Base-by-base conservation (phyloP, 2,888 invertebrate genomes). In the Phlogophora meticulosa region DNA sequence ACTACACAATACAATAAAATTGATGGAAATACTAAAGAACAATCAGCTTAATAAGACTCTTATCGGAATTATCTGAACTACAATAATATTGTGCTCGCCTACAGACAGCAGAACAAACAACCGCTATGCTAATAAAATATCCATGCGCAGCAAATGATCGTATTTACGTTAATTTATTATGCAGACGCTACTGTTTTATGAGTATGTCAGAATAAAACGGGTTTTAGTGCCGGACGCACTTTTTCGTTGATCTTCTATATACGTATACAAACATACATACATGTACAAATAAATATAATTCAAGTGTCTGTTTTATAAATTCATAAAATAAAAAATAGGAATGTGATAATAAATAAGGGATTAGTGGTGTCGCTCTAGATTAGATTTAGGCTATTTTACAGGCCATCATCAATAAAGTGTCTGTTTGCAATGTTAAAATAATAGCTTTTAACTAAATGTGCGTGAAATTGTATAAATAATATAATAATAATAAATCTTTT, bases 181-280 rank as follows among this genome's bases (percentile, higher is more conserved):
- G 48, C 53, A 36, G 34, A 70, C 53, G 40, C 56, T 72, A 69
- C 70, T 61, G 53, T 72, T 81, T 76, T 81, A 81, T 64, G 67
- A 70, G 58, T 24, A 56, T 32, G 55, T 69, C 59, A 52, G 59
- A 72, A 78, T 83, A 81, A 78, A 86, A 79, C 62, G 42, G 13
- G 60, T 83, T 85, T 85, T 83, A 87, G 40, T 79, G 69, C 64
- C 81, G 43, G 70, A 77, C 78, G 82, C 81, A 85, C 77, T 85
- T 83, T 83, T 86, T 83, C 60, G 72, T 78, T 78, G 73, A 78
- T 52, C 38, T 52, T 56, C 53, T 46, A 28, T 52, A 71, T 73
- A 65, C 60, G 63, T 48, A 59, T 51, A 11, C 73, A 77, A 75
- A 81, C 78, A 74, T 64, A 49, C 34, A 42, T n/a, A n/a, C n/a